These are phyloP conservation scores for Rotaria socialis DNA, from an alignment of 2,888 invertebrate genomes.

Conservation along the genomic window DNA sequence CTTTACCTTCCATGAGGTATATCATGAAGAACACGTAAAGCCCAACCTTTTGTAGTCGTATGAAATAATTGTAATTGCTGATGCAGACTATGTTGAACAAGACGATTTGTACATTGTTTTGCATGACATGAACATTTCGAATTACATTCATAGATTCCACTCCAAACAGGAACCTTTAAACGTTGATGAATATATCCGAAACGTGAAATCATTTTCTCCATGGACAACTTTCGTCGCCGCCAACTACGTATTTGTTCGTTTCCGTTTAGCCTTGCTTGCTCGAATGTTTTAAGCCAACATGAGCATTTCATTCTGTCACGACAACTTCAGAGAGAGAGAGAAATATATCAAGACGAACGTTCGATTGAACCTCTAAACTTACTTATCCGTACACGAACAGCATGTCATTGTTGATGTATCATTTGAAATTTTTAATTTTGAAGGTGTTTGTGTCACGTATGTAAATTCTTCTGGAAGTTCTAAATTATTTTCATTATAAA, in stretches of 20 bases:
- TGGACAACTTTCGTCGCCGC: background rate
- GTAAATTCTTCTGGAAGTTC: background rate
- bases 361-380: background rate
- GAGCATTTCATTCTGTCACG: slow-evolving; percentile 79
- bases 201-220: background rate
- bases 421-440: background rate
- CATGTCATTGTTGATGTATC: background rate
- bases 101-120: slow-evolving; percentile 75
- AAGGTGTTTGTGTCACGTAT: background rate
- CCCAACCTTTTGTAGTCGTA: slow-evolving; percentile 84
- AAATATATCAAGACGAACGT: background rate
- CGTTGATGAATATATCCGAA: slow-evolving; percentile 22
- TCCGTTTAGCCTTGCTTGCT: slow-evolving; percentile 64
- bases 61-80: slow-evolving; percentile 77
- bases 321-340: slow-evolving; percentile 61
- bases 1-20: slow-evolving; percentile 76
- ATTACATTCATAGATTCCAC: slow-evolving; percentile 84
- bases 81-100: slow-evolving; percentile 84
- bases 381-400: slow-evolving; percentile 7
- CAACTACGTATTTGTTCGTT: background rate
- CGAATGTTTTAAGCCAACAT: slow-evolving; percentile 81
- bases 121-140: slow-evolving; percentile 72
- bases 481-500: background rate
- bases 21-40: slow-evolving; percentile 85
- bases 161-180: background rate